Base-by-base conservation (phyloP, 30 jellyfish, hydroid and myxozoan species). In the Aurelia sp. region DNA sequence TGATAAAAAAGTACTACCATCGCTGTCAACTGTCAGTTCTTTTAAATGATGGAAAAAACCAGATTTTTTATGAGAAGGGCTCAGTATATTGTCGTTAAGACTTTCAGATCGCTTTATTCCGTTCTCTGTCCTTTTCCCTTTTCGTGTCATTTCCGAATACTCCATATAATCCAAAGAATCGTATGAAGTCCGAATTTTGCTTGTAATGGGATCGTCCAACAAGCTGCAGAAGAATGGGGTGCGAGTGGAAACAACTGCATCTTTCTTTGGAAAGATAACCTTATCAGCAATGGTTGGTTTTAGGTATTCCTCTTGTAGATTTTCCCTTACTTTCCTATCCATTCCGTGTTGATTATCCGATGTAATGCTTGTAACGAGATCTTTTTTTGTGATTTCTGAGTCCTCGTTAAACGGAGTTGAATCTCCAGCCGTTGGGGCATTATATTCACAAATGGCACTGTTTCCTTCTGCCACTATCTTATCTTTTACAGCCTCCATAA, bases 1-100 rank as follows among this genome's bases (percentile, higher is more conserved):
- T 58, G 63, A 27, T 30, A 27, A 4, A 5, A 75, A 4, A 52
- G 20, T 15, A 12, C 78, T 8, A 61, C 41, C 13, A 22, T 58
- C 79, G 13, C 60, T 41, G 27, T 82, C 93, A 12, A 62, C 65
- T 7, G 93, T 72, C 23, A 57, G 62, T 52, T 84, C 93, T 64
- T 84, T 84, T 73, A 84, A 68, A 8, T 84, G 73, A 58, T 84
- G 86, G 66, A 84, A 84, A 47, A 84, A 84, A 15, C 93, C 93
- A 22, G 87, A 69, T 23, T 73, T 84, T 68, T 84, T 84, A 9
- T 62, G 66, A 15, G 23, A 17, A 11, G 82, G 68, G 68, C 87
- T 51, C 9, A 4, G 31, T 4, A 48, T 6, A 65, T 50, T 10
- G 4, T 76, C 66, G 20, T 74, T 76, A 0, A 84, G 73, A 48